A percentile compares a stretch with the other conserved stretches of the same genome.
phyloP scores from a whole-genome alignment of 2,113 vertebrate genomes.

The Hymenochirus boettgeri region DNA sequence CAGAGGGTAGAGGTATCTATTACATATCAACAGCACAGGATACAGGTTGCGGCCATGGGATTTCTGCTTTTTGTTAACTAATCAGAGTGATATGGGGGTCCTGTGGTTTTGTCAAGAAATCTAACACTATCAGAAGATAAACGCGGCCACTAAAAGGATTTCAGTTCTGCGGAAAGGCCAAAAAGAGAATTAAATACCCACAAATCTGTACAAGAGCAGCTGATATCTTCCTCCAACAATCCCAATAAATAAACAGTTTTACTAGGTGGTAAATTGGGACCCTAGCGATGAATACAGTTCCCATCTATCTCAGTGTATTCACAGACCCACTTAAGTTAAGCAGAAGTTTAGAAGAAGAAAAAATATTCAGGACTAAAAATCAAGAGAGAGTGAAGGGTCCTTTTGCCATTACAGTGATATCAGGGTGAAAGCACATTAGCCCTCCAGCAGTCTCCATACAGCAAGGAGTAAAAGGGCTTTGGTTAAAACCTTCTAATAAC shows the following conservation, averaged over 20 bases:
- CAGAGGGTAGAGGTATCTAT: no score
- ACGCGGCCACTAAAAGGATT: no score
- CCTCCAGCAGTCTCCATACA: neutral
- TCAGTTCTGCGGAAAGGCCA: no score
- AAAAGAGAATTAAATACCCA: neutral
- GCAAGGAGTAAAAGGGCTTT: conserved; percentile 1
- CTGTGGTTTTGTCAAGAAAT: no score
- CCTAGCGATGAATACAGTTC: no score
- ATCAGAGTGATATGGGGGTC: no score
- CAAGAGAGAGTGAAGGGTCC: neutral
- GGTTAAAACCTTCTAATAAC: neutral
- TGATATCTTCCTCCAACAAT: neutral
- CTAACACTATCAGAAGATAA: no score
- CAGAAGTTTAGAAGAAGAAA: neutral
- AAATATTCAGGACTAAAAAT: neutral
- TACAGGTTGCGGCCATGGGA: no score
- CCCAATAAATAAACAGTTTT: neutral
- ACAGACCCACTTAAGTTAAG: no score
- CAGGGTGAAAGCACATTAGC: neutral
- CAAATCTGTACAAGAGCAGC: neutral
- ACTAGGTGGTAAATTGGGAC: neutral
- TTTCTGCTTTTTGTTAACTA: no score
- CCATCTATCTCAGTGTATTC: no score
- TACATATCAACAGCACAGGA: no score
- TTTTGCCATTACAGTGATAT: neutral